Evolutionary conservation across 2,797 vertebrate genomes (phyloP).

Genomic region (Brachyrhaphis roseni): DNA sequence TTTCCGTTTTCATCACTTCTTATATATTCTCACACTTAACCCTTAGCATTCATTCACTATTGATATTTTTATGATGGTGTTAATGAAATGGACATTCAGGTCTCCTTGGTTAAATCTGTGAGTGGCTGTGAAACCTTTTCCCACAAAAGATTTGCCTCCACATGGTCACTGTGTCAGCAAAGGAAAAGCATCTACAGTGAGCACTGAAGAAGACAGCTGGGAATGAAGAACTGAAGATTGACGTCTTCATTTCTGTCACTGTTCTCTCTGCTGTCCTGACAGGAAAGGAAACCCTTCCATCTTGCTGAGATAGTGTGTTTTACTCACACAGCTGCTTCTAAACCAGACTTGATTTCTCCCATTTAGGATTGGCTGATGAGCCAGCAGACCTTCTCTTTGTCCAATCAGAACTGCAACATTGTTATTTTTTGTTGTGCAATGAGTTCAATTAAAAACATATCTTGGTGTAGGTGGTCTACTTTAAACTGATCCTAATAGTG

Average conservation of each 20-base stretch:
- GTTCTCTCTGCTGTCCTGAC: conserved; percentile 10
- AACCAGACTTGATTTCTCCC: conserved; percentile 19
- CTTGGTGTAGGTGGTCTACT: not conserved
- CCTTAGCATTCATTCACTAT: not conserved
- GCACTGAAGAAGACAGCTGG: conserved; percentile 12
- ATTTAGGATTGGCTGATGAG: conserved; percentile 8
- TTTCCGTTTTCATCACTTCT: not conserved
- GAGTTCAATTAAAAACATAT: not conserved
- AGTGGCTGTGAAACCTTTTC: conserved; percentile 19
- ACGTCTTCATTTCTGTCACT: conserved; percentile 12
- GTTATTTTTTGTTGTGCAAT: not conserved
- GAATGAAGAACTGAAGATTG: conserved; percentile 43
- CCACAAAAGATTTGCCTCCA: conserved; percentile 19
- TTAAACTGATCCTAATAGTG: not conserved
- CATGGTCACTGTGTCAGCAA: not conserved
- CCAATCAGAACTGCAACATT: not conserved
- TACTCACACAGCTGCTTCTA: not conserved
- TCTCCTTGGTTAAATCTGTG: not conserved
- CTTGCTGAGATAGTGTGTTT: not conserved
- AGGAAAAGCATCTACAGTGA: conserved; percentile 5
- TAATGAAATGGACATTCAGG: not conserved
- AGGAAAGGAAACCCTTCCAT: not conserved
- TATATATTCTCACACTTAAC: not conserved
- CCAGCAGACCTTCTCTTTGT: not conserved
- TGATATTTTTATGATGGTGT: not conserved